Percentiles rank a stretch among this genome's conserved stretches.
phyloP scores from a whole-genome alignment of 2,888 invertebrate species.

The Drosophila limbata region DNA sequence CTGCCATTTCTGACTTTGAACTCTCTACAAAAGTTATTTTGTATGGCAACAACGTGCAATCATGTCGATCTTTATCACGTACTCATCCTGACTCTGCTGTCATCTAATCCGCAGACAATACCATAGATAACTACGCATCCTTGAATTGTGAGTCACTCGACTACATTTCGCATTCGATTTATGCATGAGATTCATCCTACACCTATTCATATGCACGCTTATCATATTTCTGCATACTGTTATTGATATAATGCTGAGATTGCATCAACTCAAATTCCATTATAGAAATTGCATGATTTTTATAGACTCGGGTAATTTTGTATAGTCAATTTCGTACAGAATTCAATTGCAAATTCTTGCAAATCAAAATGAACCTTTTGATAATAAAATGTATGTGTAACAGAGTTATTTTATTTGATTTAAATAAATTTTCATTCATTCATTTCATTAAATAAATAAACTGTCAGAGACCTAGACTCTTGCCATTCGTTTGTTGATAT shows the following conservation, averaged over 20 bases:
- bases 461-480: not conserved
- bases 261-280: conserved; percentile 40
- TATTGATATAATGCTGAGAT: conserved; percentile 53
- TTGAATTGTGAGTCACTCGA: conserved; percentile 50
- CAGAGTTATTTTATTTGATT: conserved; percentile 1
- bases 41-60: conserved; percentile 37
- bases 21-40: conserved; percentile 43
- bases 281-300: conserved; percentile 10
- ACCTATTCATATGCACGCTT: conserved; percentile 39
- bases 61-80: conserved; percentile 61
- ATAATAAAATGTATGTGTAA: not conserved
- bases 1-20: conserved; percentile 46
- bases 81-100: conserved; percentile 24
- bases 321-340: conserved; percentile 24
- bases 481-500: not conserved
- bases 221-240: conserved; percentile 68
- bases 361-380: not conserved
- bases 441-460: too few species aligned
- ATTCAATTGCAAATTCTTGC: conserved; percentile 10
- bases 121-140: conserved; percentile 51
- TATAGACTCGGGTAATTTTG: conserved; percentile 27
- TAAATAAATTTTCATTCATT: not conserved
- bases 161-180: conserved; percentile 54
- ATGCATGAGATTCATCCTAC: conserved; percentile 55
- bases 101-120: conserved; percentile 19